phyloP scores from a whole-genome alignment of 2,888 invertebrate species.

The Acrobeloides nanus region DNA sequence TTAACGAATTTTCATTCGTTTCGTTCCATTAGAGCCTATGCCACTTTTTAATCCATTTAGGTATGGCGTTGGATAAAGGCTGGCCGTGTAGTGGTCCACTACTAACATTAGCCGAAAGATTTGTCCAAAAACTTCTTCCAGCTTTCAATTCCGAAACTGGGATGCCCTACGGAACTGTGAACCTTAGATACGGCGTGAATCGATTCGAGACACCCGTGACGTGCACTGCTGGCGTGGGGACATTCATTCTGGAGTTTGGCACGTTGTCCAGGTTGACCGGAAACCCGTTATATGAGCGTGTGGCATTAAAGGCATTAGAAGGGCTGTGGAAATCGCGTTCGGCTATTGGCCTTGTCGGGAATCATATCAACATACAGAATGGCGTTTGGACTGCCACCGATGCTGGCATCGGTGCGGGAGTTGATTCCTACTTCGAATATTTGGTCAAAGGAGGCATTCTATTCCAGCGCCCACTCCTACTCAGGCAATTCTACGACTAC shows the following conservation, averaged over 20 bases:
- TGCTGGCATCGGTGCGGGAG: slow-evolving; percentile 74
- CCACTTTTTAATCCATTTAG: slow-evolving; percentile 17
- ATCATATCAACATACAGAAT: slow-evolving; percentile 81
- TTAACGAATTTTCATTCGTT: no score
- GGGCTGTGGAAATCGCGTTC: slow-evolving; percentile 80
- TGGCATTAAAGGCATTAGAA: slow-evolving; percentile 79
- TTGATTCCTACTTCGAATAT: slow-evolving; percentile 87
- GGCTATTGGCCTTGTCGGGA: slow-evolving; percentile 67
- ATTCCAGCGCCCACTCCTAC: slow-evolving; percentile 78
- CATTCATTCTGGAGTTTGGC: slow-evolving; percentile 92
- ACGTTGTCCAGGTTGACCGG: slow-evolving; percentile 58
- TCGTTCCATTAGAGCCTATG: no score
- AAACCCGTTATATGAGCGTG: slow-evolving; percentile 75
- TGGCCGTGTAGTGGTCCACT: slow-evolving; percentile 97
- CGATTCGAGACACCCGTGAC: slow-evolving; percentile 88
- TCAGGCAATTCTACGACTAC: slow-evolving; percentile 76
- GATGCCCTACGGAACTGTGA: slow-evolving; percentile 68
- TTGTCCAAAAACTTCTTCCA: slow-evolving; percentile 79
- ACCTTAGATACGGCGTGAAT: slow-evolving; percentile 78
- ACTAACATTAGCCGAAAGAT: slow-evolving; percentile 82
- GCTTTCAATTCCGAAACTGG: slow-evolving; percentile 47
- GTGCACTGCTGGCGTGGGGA: slow-evolving; percentile 94
- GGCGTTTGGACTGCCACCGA: slow-evolving; percentile 85
- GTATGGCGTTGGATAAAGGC: slow-evolving; percentile 68
- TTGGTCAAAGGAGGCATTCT: slow-evolving; percentile 88